These are phyloP conservation scores for Erebia aethiops DNA, from an alignment of 2,888 invertebrate species.

Conservation along the genomic window DNA sequence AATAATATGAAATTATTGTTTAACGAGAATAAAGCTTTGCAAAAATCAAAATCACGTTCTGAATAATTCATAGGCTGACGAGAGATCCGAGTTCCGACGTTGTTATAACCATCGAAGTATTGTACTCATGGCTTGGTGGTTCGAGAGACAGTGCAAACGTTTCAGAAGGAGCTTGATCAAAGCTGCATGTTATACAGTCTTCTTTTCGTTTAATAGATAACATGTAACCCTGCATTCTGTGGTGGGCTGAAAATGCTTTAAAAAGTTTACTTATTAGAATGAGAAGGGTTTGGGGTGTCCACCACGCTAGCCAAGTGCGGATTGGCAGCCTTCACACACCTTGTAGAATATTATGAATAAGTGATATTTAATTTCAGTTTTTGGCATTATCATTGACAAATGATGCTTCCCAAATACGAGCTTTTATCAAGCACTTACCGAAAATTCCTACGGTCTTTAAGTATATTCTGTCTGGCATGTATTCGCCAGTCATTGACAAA, in stretches of 20 bases:
- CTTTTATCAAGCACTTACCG: not conserved
- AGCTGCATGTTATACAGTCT: not conserved
- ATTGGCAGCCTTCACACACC: no score
- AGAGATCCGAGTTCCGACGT: not conserved
- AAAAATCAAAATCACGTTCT: constrained; percentile 33
- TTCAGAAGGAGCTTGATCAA: not conserved
- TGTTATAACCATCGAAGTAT: constrained; percentile 21
- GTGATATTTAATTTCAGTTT: no score
- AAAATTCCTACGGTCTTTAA: no score
- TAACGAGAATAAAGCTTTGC: constrained; percentile 16
- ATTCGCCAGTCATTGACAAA: constrained; percentile 39
- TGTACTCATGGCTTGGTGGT: constrained; percentile 22
- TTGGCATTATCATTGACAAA: no score
- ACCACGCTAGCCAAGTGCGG: no score
- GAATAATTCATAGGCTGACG: constrained; percentile 34
- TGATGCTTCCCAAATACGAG: not conserved
- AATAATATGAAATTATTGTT: not conserved
- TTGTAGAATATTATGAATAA: no score
- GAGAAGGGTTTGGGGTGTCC: no score
- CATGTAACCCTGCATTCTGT: no score
- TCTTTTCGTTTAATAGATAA: no score
- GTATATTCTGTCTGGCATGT: constrained; percentile 18
- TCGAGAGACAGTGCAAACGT: not conserved
- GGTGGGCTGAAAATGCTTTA: no score
- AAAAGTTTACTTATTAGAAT: no score